Conservation (phyloP, 2,797 vertebrate species). For the Ptychadena robeensis region DNA sequence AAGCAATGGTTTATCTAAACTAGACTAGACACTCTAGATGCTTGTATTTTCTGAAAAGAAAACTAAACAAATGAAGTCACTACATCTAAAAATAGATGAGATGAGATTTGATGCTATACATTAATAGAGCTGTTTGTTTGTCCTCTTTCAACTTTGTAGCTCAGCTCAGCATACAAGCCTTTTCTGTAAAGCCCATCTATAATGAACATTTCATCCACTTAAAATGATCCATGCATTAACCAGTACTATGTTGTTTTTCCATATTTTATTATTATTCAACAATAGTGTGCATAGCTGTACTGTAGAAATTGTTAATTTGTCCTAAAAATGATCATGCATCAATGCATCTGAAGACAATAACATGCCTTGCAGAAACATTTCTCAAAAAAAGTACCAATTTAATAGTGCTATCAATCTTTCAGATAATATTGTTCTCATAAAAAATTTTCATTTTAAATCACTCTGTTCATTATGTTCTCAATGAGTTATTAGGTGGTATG, state of each 20-base stretch:
- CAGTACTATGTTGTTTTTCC: not conserved
- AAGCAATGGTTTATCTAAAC: too few relatives aligned
- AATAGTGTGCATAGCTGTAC: slow-evolving; percentile 16
- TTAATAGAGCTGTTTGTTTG: too few relatives aligned
- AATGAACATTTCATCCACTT: not conserved
- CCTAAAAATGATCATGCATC: slow-evolving; percentile 42
- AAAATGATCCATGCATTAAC: not conserved
- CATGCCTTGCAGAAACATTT: slow-evolving; percentile 36
- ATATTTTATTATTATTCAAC: not conserved
- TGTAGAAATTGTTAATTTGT: slow-evolving; percentile 39
- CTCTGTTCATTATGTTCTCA: slow-evolving; percentile 41
- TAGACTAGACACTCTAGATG: too few relatives aligned
- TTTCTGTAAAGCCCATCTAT: not conserved
- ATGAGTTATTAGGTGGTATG: slow-evolving; percentile 47
- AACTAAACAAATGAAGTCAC: too few relatives aligned
- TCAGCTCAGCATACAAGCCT: not conserved
- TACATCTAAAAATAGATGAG: too few relatives aligned
- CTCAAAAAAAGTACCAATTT: slow-evolving; percentile 28
- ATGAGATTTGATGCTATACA: not conserved
- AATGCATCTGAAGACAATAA: slow-evolving; percentile 38
- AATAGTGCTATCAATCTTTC: slow-evolving; percentile 53
- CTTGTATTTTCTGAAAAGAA: too few relatives aligned
- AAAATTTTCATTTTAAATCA: slow-evolving; percentile 53
- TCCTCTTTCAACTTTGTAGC: slow-evolving; percentile 12
- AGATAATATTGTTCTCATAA: slow-evolving; percentile 51